Evolutionary conservation across 2,797 vertebrate species (phyloP), one percentile per base, ranked within the genome.

Genomic region (Phoxinus dragarum): DNA sequence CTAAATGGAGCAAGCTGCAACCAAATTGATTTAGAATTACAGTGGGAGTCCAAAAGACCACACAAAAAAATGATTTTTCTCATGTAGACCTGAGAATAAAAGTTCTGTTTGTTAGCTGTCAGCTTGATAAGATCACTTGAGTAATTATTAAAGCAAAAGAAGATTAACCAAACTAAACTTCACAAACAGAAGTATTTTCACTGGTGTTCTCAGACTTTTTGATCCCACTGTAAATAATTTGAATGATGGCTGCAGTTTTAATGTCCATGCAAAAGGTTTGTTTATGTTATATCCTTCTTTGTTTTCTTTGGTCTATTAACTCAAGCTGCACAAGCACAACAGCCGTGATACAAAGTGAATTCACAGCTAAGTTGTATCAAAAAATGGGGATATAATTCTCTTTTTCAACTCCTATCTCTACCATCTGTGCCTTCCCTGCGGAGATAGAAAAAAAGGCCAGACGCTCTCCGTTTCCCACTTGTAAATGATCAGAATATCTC

Each of bases 401-500:
- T 9, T 75, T 38, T 75, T 76, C 73, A 21, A 31, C 19, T 61
- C 61, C 80, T 17, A 52, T 23, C 21, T 44, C 21, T 69, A 47
- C 84, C 68, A 82, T 83, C 74, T 82, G 80, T 64, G 74, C 36
- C 80, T 74, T 82, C 74, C 85, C 40, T 75, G 56, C 9, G 1
- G 85, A 71, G 66, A 21, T 21, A 9, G 23, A 21, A n/a, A 34
- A 81, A 81, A 82, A 38, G 49, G 17, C 69, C 38, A 34, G 72
- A 69, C 59, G 34, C 74, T 17, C 59, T 84, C 27, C 5, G 5
- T 76, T 81, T 69, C 49, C 34, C 47, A 59, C 23, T 59, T 69
- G 49, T 81, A 71, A 71, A 71, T 31, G 3, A 72, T 72, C 38
- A 59, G 68, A 34, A 82, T 72, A 34, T 42, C 36, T 59, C 68